A percentile compares a stretch with the other conserved stretches of the same genome.
phyloP scores from a whole-genome alignment of 2,113 vertebrate genomes.

The Sinocyclocheilus maitianheensis region DNA sequence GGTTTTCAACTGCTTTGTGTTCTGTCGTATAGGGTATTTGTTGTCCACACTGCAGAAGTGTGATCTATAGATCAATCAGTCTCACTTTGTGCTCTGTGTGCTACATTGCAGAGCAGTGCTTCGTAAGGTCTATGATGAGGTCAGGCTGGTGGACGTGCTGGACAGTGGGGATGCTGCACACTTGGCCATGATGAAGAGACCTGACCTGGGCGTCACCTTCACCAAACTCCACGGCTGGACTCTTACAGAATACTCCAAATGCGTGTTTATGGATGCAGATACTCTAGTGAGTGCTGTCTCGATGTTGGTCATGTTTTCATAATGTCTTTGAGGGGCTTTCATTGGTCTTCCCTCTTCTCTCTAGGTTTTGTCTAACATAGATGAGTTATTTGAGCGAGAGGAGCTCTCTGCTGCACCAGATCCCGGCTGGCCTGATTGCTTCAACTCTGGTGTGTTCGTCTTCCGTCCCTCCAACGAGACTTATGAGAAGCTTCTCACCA shows the following conservation, averaged over 20 bases:
- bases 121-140: conserved; percentile 85
- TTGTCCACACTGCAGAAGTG: not conserved
- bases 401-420: conserved; percentile 95
- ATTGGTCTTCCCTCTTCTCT: not conserved
- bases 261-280: conserved; percentile 98
- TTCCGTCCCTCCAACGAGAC: conserved; percentile 89
- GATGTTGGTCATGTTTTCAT: not conserved
- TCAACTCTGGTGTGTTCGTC: conserved; percentile 97
- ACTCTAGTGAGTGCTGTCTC: conserved; percentile 83
- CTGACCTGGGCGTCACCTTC: conserved; percentile 89
- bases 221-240: conserved; percentile 98
- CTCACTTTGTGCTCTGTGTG: not conserved
- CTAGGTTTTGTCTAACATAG: conserved; percentile 92
- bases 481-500: conserved; percentile 80
- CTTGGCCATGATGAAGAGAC: conserved; percentile 91
- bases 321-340: not conserved
- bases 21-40: not conserved
- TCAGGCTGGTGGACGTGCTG: conserved; percentile 85
- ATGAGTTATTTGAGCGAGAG: conserved; percentile 95
- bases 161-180: conserved; percentile 91
- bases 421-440: conserved; percentile 98
- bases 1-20: not conserved
- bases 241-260: conserved; percentile 90
- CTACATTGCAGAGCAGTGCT: conserved; percentile 78
- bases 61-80: not conserved